phyloP scores from a whole-genome alignment of 2,888 invertebrate genomes.

The Emmelina monodactyla region DNA sequence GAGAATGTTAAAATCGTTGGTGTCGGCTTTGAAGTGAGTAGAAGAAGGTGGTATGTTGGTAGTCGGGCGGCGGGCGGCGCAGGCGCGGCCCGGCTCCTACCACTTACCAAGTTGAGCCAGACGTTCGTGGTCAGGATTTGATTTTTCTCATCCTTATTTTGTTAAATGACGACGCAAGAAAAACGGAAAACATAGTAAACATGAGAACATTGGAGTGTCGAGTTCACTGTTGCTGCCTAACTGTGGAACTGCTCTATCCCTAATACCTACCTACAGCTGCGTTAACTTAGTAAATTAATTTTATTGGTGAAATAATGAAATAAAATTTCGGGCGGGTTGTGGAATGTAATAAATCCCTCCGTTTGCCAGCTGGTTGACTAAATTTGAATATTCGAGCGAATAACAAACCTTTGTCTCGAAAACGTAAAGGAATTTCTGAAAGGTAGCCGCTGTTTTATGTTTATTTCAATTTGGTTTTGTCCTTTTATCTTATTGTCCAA shows the following conservation, averaged over 20 bases:
- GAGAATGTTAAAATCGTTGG: conserved; percentile 14
- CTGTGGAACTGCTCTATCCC: no score
- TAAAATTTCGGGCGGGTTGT: no score
- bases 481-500: no score
- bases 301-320: no score
- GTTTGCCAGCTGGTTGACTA: no score
- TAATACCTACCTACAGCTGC: no score
- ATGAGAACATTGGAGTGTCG: background rate
- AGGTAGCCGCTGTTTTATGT: no score
- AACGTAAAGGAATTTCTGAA: no score
- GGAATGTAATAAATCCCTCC: no score
- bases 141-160: conserved; percentile 96
- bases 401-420: conserved; percentile 23
- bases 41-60: conserved; percentile 1
- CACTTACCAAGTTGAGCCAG: conserved; percentile 98
- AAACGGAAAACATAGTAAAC: background rate
- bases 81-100: conserved; percentile 58
- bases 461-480: no score
- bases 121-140: conserved; percentile 98
- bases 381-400: conserved; percentile 26
- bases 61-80: conserved; percentile 42
- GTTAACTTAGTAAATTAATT: no score
- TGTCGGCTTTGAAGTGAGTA: background rate
- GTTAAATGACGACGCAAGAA: conserved; percentile 66
- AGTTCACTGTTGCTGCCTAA: background rate